phyloP scores from a whole-genome alignment of 2,113 vertebrate genomes.

The Otis tarda region DNA sequence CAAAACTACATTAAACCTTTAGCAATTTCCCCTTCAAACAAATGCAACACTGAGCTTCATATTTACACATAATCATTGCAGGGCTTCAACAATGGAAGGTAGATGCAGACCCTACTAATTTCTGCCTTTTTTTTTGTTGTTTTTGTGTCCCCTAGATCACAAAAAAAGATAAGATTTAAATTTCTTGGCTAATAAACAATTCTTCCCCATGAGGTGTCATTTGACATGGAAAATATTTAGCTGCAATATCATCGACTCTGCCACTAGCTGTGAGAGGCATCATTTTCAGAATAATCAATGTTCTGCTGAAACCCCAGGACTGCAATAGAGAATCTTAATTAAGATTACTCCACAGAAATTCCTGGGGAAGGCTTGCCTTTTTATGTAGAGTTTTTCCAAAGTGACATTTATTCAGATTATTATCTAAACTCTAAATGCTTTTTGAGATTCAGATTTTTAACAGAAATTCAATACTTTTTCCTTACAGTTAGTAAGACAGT shows the following conservation, averaged over 20 bases:
- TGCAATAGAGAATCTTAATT: slow-evolving; percentile 7
- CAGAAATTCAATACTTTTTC: neutral
- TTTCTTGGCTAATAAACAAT: neutral
- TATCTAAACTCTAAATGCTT: neutral
- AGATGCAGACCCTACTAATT: neutral
- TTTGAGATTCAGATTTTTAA: neutral
- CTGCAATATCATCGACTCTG: neutral
- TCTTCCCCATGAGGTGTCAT: neutral
- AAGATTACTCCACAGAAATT: neutral
- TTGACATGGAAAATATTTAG: slow-evolving; percentile 14
- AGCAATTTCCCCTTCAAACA: neutral
- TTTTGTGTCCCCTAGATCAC: neutral
- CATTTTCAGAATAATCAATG: slow-evolving; percentile 38
- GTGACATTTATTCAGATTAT: neutral
- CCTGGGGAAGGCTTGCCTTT: neutral
- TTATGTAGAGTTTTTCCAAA: neutral
- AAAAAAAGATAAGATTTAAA: neutral
- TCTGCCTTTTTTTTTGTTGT: neutral
- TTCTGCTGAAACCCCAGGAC: slow-evolving; percentile 22
- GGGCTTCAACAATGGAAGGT: neutral
- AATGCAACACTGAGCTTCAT: neutral
- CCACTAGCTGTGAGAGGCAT: slow-evolving; percentile 12
- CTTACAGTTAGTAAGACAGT: neutral
- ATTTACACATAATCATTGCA: neutral
- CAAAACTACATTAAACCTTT: neutral